phyloP scores from a whole-genome alignment of 2,113 vertebrate species.

The Onychorhynchus coronatus region DNA sequence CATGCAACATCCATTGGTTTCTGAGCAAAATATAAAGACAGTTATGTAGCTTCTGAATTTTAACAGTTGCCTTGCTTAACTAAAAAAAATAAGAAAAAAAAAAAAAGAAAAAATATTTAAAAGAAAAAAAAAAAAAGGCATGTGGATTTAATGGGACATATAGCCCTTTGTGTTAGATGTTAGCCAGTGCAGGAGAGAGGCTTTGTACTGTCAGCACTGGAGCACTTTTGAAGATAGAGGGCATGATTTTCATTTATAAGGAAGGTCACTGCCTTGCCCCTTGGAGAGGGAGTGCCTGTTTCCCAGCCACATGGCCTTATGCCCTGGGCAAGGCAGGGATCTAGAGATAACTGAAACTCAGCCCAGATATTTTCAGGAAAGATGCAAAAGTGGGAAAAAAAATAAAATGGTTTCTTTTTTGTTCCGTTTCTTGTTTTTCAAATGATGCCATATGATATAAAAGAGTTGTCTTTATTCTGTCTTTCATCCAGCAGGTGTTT shows the following conservation, averaged over 20 bases:
- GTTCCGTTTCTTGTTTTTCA: constrained; percentile 32
- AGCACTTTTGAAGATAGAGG: constrained; percentile 41
- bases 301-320: not conserved
- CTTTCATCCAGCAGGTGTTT: constrained; percentile 65
- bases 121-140: not conserved
- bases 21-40: constrained; percentile 52
- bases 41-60: constrained; percentile 60
- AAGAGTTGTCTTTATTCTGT: constrained; percentile 60
- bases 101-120: not conserved
- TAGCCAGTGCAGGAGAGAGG: constrained; percentile 45
- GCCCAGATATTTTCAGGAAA: constrained; percentile 42
- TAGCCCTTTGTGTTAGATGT: constrained; percentile 38
- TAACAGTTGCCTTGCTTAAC: constrained; percentile 44
- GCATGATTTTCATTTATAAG: constrained; percentile 12
- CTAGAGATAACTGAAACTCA: not conserved
- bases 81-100: not conserved
- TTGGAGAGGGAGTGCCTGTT: not conserved
- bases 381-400: not conserved
- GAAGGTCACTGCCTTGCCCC: not conserved
- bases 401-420: not conserved
- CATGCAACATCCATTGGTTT: constrained; percentile 61
- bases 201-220: constrained; percentile 6
- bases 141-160: constrained; percentile 11
- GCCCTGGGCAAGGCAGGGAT: not conserved
- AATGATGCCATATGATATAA: constrained; percentile 20